phyloP scores from a whole-genome alignment of 2,888 invertebrate species.

The Thalpophila matura region DNA sequence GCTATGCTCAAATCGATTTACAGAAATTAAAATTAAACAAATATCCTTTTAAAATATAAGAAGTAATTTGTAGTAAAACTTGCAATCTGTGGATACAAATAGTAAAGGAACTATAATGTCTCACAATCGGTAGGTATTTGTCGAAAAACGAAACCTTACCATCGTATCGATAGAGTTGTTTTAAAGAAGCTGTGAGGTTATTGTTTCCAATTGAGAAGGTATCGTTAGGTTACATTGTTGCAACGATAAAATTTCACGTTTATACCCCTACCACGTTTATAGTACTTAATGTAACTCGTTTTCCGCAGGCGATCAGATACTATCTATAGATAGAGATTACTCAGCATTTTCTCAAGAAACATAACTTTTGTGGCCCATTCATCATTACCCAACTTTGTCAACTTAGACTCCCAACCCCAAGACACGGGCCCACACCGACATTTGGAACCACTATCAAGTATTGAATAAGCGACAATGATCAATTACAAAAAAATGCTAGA shows the following conservation, averaged over 20 bases:
- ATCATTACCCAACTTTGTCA: background rate
- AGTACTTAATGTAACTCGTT: slow-evolving; percentile 11
- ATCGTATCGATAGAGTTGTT: background rate
- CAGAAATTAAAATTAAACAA: too few relatives aligned
- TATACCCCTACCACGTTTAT: slow-evolving; percentile 13
- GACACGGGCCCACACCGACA: background rate
- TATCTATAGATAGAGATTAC: background rate
- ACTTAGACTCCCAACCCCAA: background rate
- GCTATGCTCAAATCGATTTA: too few relatives aligned
- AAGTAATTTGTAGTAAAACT: too few relatives aligned
- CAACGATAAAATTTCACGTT: slow-evolving; percentile 27
- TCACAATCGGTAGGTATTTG: background rate
- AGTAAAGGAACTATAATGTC: background rate
- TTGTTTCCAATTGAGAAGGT: slow-evolving; percentile 33
- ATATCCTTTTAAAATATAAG: too few relatives aligned
- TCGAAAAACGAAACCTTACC: background rate
- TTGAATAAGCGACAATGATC: slow-evolving; percentile 11
- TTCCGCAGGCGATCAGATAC: background rate
- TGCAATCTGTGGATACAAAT: too few relatives aligned
- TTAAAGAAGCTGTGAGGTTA: slow-evolving; percentile 16
- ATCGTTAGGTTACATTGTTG: slow-evolving; percentile 22
- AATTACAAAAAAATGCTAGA: slow-evolving; percentile 1
- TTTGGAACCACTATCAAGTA: slow-evolving; percentile 11
- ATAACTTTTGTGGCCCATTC: background rate
- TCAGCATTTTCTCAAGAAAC: background rate